Evolutionary conservation across 2,113 vertebrate genomes (phyloP).

Genomic region (Ornithorhynchus anatinus): DNA sequence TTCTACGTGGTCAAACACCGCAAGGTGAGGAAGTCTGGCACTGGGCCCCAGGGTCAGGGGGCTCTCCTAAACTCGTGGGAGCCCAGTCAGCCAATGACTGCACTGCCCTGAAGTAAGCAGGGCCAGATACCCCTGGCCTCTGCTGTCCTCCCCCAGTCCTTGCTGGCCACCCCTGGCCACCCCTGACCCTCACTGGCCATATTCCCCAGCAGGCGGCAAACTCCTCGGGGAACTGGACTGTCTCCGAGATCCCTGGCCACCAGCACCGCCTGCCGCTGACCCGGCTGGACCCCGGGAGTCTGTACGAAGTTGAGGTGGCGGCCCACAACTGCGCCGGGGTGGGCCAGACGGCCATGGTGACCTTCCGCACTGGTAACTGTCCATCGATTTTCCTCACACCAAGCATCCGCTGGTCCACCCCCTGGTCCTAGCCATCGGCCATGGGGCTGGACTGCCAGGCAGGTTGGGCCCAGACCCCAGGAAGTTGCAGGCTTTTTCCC

Average conservation of each 20-base stretch:
- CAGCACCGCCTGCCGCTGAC: conserved; percentile 86
- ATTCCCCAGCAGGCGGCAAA: conserved; percentile 80
- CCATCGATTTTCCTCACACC: too few species aligned
- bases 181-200: conserved; percentile 11
- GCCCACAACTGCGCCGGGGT: conserved; percentile 90
- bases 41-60: too few species aligned
- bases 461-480: not conserved
- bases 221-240: conserved; percentile 80
- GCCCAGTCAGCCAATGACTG: too few species aligned
- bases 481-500: not conserved
- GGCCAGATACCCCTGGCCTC: not conserved
- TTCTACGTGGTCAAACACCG: conserved; percentile 93
- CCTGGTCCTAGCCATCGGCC: too few species aligned
- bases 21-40: conserved; percentile 75
- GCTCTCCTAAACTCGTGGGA: too few species aligned
- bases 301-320: conserved; percentile 97
- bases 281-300: conserved; percentile 88
- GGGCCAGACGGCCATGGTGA: conserved; percentile 97
- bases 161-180: too few species aligned
- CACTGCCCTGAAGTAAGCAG: too few species aligned
- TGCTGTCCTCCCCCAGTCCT: not conserved
- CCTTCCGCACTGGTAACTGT: conserved; percentile 91
- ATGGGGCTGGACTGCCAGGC: not conserved
- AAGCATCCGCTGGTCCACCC: too few species aligned
- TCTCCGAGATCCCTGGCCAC: conserved; percentile 79